phyloP scores from a whole-genome alignment of 2,113 vertebrate species.

The Ptilonorhynchus violaceus region DNA sequence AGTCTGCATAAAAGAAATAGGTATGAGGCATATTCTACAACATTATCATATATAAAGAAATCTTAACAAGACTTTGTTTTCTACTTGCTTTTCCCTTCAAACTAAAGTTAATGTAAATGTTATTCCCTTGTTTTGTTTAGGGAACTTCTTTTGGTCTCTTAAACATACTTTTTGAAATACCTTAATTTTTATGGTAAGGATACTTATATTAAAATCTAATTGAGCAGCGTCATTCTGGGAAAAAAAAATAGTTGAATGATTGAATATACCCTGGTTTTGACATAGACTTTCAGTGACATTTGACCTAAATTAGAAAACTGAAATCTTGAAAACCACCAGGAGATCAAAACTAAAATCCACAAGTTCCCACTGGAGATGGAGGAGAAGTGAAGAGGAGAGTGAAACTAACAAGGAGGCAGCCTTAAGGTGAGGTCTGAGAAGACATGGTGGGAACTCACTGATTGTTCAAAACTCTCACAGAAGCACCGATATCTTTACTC shows the following conservation, averaged over 20 bases:
- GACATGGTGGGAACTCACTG: not conserved
- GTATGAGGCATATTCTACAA: not conserved
- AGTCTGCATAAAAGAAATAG: not conserved
- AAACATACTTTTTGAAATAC: not conserved
- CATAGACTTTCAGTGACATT: not conserved
- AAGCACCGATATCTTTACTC: not conserved
- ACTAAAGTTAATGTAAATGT: not conserved
- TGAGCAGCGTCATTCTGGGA: not conserved
- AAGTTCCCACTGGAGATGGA: not conserved
- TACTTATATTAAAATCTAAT: not conserved
- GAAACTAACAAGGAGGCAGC: not conserved
- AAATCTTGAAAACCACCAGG: not conserved
- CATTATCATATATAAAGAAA: not conserved
- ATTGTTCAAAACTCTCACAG: not conserved
- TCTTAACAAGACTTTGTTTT: not conserved
- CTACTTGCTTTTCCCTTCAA: not conserved
- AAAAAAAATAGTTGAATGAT: not conserved
- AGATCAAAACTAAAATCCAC: not conserved
- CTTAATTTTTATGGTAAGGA: not conserved
- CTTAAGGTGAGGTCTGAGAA: not conserved
- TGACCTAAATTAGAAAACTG: not conserved
- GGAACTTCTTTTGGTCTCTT: not conserved
- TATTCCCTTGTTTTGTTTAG: not conserved
- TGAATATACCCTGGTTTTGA: not conserved
- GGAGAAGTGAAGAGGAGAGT: not conserved